Evolutionary conservation across 1,140 invertebrate genomes (phyloP).

Genomic region (Drosophila persimilis): DNA sequence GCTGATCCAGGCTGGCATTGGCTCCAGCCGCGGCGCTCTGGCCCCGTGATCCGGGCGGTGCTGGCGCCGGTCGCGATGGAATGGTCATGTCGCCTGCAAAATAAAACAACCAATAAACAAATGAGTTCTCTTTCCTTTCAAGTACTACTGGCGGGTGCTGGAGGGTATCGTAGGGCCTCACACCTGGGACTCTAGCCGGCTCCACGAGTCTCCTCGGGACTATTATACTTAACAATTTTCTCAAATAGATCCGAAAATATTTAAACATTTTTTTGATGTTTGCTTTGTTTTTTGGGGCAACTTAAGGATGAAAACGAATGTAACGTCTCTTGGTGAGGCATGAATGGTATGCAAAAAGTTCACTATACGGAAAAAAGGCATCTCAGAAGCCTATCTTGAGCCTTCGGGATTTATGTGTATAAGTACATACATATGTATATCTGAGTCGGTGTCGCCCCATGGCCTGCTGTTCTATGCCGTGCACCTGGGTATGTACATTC

Average conservation of each 20-base stretch:
- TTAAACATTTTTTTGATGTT: constrained; percentile 5
- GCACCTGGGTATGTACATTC: too few species aligned
- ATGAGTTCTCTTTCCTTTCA: too few species aligned
- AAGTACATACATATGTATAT: too few species aligned
- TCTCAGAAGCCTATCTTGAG: too few species aligned
- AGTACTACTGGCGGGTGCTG: neutral
- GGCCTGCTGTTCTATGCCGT: too few species aligned
- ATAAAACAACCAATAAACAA: neutral
- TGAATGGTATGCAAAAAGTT: neutral
- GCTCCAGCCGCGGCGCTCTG: constrained; percentile 74
- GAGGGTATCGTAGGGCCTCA: neutral
- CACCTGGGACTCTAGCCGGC: neutral
- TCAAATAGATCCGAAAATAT: constrained; percentile 11
- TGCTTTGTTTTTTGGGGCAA: constrained; percentile 10
- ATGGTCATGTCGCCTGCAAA: constrained; percentile 73
- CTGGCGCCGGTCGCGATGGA: constrained; percentile 81
- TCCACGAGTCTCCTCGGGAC: neutral
- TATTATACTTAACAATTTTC: constrained; percentile 33
- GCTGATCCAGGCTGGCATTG: constrained; percentile 72
- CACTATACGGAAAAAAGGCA: too few species aligned
- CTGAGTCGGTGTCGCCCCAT: neutral
- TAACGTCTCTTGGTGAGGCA: neutral
- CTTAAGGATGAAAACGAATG: too few species aligned
- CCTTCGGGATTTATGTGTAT: too few species aligned
- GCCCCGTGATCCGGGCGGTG: constrained; percentile 70